Base-by-base conservation (phyloP, 2,888 invertebrate species). In the Ichneumon xanthorius region DNA sequence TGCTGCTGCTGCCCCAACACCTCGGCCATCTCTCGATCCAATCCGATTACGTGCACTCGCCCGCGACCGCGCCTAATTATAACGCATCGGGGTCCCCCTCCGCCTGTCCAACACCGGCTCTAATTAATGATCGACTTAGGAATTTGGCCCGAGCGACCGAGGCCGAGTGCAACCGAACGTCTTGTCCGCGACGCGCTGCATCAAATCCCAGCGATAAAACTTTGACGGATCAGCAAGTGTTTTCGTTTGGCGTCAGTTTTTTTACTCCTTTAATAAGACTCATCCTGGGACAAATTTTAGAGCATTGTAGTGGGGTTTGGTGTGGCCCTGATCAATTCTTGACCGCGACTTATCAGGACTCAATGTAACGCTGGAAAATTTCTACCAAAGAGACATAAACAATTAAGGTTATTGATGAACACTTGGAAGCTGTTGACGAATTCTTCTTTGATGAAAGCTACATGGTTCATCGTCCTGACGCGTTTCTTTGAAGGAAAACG, bases 71-170 rank as follows among this genome's bases (percentile, higher is more conserved):
- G 88, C 84, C 91, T 92, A 92, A 93, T 93, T 92, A 92, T 91
- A 90, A 91, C 90, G 91, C 89, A 90, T 90, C 89, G 84, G 88
- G 78, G 75, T 70, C 33, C 26, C 73, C 22, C 75, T 76, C 63
- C n/a, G 19, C 50, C 75, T 19, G 55, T 53, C 53, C 67, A 53
- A 22, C 77, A 65, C 79, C 68, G 37, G 61, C 82, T 87, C 82
- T 91, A 91, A 92, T 92, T 92, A 91, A 92, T 91, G 89, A 89
- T 84, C 88, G 88, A 89, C 88, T 86, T 86, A 73, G 77, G 78
- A 79, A 88, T 86, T 85, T 83, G 76, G 67, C 72, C 83, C 67
- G 80, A 63, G 65, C 70, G 33, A 22, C 61, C 61, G 73, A 58
- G 65, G 68, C 68, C 45, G 45, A 26, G n/a, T 37, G 50, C 67